Base-by-base conservation (phyloP, 2,113 vertebrate species). In the Catharus minimus region DNA sequence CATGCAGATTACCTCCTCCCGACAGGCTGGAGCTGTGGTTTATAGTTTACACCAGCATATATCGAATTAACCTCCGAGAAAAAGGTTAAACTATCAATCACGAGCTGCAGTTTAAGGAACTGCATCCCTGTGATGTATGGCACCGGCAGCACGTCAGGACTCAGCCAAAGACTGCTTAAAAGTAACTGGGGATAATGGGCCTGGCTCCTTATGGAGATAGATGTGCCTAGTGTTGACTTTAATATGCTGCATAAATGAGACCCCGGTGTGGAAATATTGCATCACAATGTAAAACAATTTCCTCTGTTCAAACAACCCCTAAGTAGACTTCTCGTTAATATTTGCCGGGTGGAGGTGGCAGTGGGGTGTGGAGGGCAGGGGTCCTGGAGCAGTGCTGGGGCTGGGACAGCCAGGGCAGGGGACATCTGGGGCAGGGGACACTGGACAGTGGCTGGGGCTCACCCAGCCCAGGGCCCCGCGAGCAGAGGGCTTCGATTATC, bases 11-110 rank as follows among this genome's bases (percentile, higher is more conserved):
- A 76, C 95, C 91, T 88, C 91, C 91, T 92, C 89, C 91, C 85
- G 46, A 82, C 85, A 93, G 92, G 89, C 91, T 82, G 87, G 90
- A 71, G 95, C 95, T 94, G 81, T 91, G 95, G 89, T 93, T 94
- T 94, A 92, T 93, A 92, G 95, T 96, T 95, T 95, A 96, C 95
- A 92, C 95, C 92, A 81, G 94, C 92, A 82, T 86, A 92, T 91
- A 96, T 94, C 82, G 65, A 96, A 96, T 96, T 96, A 96, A 96
- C 95, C 96, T 93, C 95, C 3, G 21, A 88, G 93, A 93, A 96
- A 94, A 93, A 96, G 96, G 96, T 96, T 96, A 96, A 95, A 95
- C 95, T 94, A 96, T 96, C 95, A 96, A 96, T 96, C 96, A 96
- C 14, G 57, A 93, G 52, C 49, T 83, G 92, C 95, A 95, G 95